Evolutionary conservation across 2,888 invertebrate genomes (phyloP), one percentile per base, ranked within the genome.

Genomic region (Polydrusus tereticollis): DNA sequence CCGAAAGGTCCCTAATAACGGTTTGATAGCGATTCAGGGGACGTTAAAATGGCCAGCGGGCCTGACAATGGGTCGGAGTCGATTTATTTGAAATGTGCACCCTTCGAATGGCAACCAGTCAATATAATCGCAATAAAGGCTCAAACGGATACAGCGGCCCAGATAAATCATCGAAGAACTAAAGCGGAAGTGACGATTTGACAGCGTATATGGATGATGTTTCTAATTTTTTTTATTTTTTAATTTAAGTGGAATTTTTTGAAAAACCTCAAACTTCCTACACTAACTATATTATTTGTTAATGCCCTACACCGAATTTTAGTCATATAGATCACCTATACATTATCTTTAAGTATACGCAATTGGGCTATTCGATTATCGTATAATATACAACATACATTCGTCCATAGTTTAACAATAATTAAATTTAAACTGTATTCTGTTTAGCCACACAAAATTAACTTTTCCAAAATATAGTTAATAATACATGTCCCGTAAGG

Each of bases 51-150:
- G 84, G 83, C 82, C 84, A 84, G 81, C 83, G 26, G 80, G 80
- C 83, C 83, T 83, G 83, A 85, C 85, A 85, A 85, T 85, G 80
- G 83, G 82, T 79, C 82, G 80, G n/a, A 84, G 84, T 85, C 85
- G 84, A 86, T 86, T 85, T 85, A 86, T 86, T 85, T 83, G 82
- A 81, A 84, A 85, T 84, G 83, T 83, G 66, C 55, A 82, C 83
- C 83, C 83, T 81, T 80, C 79, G 76, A 85, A 85, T 77, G 82
- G 80, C 84, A 84, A 85, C 85, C 85, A 86, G 86, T 86, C 85
- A 85, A 86, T 85, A 85, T 85, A 86, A 85, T 85, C 84, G 85
- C 85, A 86, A 86, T 86, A 86, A 85, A 83, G 65, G 65, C 67
- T 57, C 69, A 45, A 73, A 65, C 69, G 69, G 64, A 73, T 63